phyloP scores from a whole-genome alignment of 1,140 invertebrate genomes.

The Spodoptera frugiperda region DNA sequence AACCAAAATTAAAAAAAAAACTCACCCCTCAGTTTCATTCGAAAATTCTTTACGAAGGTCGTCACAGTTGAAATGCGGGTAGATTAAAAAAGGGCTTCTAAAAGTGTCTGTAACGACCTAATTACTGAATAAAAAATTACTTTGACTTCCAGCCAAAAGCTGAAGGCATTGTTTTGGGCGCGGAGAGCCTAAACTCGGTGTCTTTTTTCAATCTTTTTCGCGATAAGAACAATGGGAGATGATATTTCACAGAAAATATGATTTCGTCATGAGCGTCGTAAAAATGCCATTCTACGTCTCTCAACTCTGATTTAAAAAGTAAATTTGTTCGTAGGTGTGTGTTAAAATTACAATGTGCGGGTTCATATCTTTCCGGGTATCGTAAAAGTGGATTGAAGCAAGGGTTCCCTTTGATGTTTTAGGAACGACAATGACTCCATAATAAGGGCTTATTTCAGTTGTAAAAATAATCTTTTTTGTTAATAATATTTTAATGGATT shows the following conservation, averaged over 20 bases:
- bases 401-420: conserved; percentile 14
- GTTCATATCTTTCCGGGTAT: conserved; percentile 16
- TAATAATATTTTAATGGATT: not conserved
- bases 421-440: conserved; percentile 7
- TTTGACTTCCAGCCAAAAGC: conserved; percentile 39
- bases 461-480: not conserved
- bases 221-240: conserved; percentile 15
- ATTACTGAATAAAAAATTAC: conserved; percentile 36
- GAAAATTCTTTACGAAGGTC: not conserved
- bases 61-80: conserved; percentile 27
- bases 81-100: conserved; percentile 26
- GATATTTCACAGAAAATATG: not conserved
- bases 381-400: conserved; percentile 10
- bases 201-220: conserved; percentile 2
- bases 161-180: conserved; percentile 4
- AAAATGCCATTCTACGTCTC: not conserved
- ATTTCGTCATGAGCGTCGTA: not conserved
- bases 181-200: not conserved
- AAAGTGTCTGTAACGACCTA: conserved; percentile 35
- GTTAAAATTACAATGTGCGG: conserved; percentile 11
- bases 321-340: not conserved
- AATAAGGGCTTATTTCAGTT: not conserved
- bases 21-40: not conserved
- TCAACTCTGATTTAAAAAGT: conserved; percentile 11
- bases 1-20: not conserved